phyloP scores from a whole-genome alignment of 2,113 vertebrate genomes.

The Etia nguti region DNA sequence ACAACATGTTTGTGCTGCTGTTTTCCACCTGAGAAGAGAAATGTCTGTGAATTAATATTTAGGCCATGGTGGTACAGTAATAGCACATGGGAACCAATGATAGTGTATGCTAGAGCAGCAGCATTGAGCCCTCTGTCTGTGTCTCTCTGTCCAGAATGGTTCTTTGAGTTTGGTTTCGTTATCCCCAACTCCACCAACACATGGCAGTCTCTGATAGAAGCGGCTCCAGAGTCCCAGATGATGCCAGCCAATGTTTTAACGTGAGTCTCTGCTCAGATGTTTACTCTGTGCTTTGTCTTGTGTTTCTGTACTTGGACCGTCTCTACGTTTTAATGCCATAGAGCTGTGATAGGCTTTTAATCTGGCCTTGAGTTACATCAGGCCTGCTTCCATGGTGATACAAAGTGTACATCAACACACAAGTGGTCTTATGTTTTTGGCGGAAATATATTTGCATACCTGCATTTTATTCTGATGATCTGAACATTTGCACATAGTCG shows the following conservation, averaged over 20 bases:
- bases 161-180: conserved; percentile 98
- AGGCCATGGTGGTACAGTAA: neutral
- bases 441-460: neutral
- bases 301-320: neutral
- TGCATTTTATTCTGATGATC: neutral
- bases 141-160: conserved; percentile 85
- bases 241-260: conserved; percentile 98
- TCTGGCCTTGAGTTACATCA: neutral
- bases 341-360: neutral
- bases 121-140: neutral
- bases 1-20: conserved; percentile 26
- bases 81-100: neutral
- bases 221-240: conserved; percentile 98
- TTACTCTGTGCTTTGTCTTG: neutral
- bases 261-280: conserved; percentile 73
- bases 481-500: neutral
- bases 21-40: neutral
- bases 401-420: neutral
- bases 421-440: neutral
- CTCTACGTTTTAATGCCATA: neutral
- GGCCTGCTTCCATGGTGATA: neutral
- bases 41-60: neutral
- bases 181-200: conserved; percentile 99
- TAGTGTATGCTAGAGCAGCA: neutral
- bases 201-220: conserved; percentile 99